Evolutionary conservation across 2,888 invertebrate species (phyloP).

Genomic region (Drosophila mimetica): DNA sequence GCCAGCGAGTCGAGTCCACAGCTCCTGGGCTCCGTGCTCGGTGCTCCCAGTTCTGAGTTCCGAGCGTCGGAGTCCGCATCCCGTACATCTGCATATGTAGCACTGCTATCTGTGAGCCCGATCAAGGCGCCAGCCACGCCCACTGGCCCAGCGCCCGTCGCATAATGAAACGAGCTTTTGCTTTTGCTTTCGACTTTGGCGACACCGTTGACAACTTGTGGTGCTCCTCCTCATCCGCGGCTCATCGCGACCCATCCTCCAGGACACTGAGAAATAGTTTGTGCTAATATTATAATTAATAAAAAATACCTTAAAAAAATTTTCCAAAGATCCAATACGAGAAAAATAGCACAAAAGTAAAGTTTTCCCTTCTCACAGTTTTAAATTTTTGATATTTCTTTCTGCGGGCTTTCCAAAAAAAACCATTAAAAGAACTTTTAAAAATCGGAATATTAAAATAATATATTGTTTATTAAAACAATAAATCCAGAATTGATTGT

Average conservation of each 20-base stretch:
- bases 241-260: constrained; percentile 9
- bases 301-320: no score
- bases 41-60: constrained; percentile 7
- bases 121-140: constrained; percentile 71
- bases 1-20: constrained; percentile 34
- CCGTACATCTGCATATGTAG: constrained; percentile 53
- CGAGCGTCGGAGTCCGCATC: constrained; percentile 24
- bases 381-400: no score
- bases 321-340: no score
- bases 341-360: no score
- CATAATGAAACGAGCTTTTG: constrained; percentile 71
- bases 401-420: no score
- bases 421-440: no score
- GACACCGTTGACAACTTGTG: constrained; percentile 60
- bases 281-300: no score
- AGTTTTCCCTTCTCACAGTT: no score
- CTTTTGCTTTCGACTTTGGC: constrained; percentile 45
- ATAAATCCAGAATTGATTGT: no score
- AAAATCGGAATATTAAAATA: no score
- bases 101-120: constrained; percentile 65
- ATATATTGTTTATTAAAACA: no score
- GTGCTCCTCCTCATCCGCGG: constrained; percentile 19
- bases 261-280: constrained; percentile 6
- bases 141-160: constrained; percentile 47
- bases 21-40: constrained; percentile 16